A percentile compares a stretch with the other conserved stretches of the same genome.
phyloP scores from a whole-genome alignment of 2,113 vertebrate genomes.

The Melospiza melodia region DNA sequence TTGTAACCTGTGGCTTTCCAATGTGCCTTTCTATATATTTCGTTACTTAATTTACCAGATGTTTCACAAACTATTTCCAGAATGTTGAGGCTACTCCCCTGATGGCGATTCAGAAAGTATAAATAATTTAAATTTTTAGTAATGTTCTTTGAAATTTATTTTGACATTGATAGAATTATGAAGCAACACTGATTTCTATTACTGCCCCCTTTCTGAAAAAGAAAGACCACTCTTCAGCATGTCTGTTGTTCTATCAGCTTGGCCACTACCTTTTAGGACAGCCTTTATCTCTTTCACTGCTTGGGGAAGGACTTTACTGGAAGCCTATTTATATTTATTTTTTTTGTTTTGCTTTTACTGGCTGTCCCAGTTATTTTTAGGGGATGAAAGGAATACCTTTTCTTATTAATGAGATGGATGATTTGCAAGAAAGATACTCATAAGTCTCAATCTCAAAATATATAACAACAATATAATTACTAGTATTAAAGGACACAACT shows the following conservation, averaged over 20 bases:
- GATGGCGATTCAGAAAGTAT: neutral
- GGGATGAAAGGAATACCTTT: neutral
- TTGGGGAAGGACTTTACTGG: neutral
- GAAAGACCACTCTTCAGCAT: neutral
- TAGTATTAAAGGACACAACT: neutral
- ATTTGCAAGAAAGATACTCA: neutral
- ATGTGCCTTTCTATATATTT: neutral
- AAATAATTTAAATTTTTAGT: neutral
- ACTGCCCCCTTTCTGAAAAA: neutral
- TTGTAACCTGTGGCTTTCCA: neutral
- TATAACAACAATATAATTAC: neutral
- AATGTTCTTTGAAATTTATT: neutral
- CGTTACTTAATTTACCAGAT: neutral
- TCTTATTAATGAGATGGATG: neutral
- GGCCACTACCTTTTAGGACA: neutral
- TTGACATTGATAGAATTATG: neutral
- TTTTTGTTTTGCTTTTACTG: neutral
- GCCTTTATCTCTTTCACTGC: neutral
- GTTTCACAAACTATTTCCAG: neutral
- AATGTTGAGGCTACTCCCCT: neutral
- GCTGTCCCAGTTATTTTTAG: neutral
- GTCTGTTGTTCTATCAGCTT: neutral
- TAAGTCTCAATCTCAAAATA: neutral
- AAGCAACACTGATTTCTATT: neutral
- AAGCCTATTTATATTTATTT: neutral